A percentile compares a stretch with the other conserved stretches of the same genome.
These are phyloP conservation scores for Tringa solitaria DNA, from an alignment of 2,113 vertebrate genomes.

Conservation along the genomic window DNA sequence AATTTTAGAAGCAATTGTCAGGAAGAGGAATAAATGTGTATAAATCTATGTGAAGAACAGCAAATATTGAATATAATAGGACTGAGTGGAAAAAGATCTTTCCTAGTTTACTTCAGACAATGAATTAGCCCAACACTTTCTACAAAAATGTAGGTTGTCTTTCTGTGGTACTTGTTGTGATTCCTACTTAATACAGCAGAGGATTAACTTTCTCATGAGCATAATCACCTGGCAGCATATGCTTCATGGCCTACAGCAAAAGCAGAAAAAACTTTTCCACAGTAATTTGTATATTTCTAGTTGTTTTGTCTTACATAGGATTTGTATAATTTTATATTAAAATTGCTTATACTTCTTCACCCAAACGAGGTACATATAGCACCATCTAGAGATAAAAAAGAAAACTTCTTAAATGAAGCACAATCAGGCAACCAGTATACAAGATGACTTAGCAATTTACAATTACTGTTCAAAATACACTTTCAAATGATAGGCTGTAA, in stretches of 20 bases:
- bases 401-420: background rate
- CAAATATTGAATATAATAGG: background rate
- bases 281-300: background rate
- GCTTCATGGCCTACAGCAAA: background rate
- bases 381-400: conserved; percentile 77
- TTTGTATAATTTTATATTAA: background rate
- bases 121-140: background rate
- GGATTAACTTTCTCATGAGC: background rate
- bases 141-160: background rate
- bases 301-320: background rate
- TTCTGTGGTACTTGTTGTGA: background rate
- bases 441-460: conserved; percentile 45
- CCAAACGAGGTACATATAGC: conserved; percentile 67
- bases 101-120: background rate
- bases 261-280: background rate
- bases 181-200: background rate
- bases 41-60: background rate
- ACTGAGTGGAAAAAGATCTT: background rate
- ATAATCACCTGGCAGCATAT: conserved; percentile 20
- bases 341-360: background rate
- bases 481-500: conserved; percentile 48
- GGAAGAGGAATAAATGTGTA: background rate
- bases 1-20: background rate
- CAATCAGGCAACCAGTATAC: background rate
- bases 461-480: conserved; percentile 34